These are phyloP conservation scores for Notarius lentiginosus DNA, from an alignment of 2,113 vertebrate genomes.

Conservation along the genomic window DNA sequence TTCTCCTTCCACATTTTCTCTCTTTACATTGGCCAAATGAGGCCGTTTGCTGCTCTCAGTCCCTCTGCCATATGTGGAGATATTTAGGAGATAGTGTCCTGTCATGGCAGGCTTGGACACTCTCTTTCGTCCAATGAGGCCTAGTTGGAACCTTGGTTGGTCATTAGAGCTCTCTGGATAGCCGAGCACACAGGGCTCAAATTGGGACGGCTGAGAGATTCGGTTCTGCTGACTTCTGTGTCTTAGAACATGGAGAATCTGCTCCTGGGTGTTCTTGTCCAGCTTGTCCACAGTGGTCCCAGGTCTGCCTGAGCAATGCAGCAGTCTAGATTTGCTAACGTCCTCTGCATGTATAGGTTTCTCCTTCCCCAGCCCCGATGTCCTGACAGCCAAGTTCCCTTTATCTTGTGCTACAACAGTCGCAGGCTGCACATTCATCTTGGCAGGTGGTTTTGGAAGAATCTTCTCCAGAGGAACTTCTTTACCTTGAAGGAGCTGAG, in stretches of 20 bases:
- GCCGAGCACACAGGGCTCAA: slow-evolving; percentile 66
- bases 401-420: slow-evolving; percentile 56
- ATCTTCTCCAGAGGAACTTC: slow-evolving; percentile 91
- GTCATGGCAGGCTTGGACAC: slow-evolving; percentile 90
- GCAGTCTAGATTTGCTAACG: slow-evolving; percentile 66
- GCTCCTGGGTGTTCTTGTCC: slow-evolving; percentile 81
- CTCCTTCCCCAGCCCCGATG: slow-evolving; percentile 25
- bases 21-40: slow-evolving; percentile 65
- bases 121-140: slow-evolving; percentile 82
- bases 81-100: slow-evolving; percentile 95
- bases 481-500: slow-evolving; percentile 91
- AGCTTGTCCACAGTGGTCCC: slow-evolving; percentile 73
- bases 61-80: slow-evolving; percentile 93
- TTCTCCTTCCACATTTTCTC: slow-evolving; percentile 67
- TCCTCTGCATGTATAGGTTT: slow-evolving; percentile 53
- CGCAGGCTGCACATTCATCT: slow-evolving; percentile 71
- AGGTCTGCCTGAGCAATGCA: slow-evolving; percentile 62
- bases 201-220: slow-evolving; percentile 71
- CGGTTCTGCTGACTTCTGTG: slow-evolving; percentile 78
- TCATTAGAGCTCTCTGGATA: slow-evolving; percentile 65
- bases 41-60: slow-evolving; percentile 80
- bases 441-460: slow-evolving; percentile 84
- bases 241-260: slow-evolving; percentile 84
- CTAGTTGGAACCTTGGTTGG: slow-evolving; percentile 77
- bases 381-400: slow-evolving; percentile 18